Evolutionary conservation across 2,888 invertebrate genomes (phyloP).

Genomic region (Kryphioiulus occultus): DNA sequence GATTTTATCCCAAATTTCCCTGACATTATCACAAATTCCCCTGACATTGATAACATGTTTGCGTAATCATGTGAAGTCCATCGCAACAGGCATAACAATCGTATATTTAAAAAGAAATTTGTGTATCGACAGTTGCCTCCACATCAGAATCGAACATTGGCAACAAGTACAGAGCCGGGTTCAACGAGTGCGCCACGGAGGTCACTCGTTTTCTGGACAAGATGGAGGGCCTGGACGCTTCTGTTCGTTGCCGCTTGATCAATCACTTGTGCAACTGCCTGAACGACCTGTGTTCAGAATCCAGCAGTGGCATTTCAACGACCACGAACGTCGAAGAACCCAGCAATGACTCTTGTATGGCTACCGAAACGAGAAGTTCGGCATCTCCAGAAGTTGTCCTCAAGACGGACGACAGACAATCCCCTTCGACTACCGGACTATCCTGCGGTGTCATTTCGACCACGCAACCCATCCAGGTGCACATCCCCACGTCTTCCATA

Average conservation of each 20-base stretch:
- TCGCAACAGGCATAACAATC: too few relatives aligned
- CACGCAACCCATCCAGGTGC: slow-evolving; percentile 31
- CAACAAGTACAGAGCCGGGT: slow-evolving; percentile 46
- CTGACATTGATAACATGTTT: too few relatives aligned
- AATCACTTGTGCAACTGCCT: slow-evolving; percentile 34
- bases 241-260: slow-evolving; percentile 31
- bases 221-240: slow-evolving; percentile 58
- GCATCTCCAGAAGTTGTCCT: slow-evolving; percentile 56
- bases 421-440: not conserved
- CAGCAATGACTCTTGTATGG: slow-evolving; percentile 56
- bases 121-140: not conserved
- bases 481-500: slow-evolving; percentile 33
- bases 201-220: slow-evolving; percentile 48
- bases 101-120: not conserved
- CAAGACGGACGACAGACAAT: not conserved
- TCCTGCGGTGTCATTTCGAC: slow-evolving; percentile 9
- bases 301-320: slow-evolving; percentile 58
- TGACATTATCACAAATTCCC: too few relatives aligned
- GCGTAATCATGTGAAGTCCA: too few relatives aligned
- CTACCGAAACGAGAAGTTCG: slow-evolving; percentile 41
- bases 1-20: too few relatives aligned
- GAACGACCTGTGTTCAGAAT: slow-evolving; percentile 61
- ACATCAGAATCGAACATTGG: slow-evolving; percentile 14
- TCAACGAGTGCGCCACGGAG: slow-evolving; percentile 41
- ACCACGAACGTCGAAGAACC: not conserved